Percentiles rank a stretch among this genome's conserved stretches.
These are phyloP conservation scores for Myodes glareolus DNA, from an alignment of 2,113 vertebrate genomes.

Conservation along the genomic window DNA sequence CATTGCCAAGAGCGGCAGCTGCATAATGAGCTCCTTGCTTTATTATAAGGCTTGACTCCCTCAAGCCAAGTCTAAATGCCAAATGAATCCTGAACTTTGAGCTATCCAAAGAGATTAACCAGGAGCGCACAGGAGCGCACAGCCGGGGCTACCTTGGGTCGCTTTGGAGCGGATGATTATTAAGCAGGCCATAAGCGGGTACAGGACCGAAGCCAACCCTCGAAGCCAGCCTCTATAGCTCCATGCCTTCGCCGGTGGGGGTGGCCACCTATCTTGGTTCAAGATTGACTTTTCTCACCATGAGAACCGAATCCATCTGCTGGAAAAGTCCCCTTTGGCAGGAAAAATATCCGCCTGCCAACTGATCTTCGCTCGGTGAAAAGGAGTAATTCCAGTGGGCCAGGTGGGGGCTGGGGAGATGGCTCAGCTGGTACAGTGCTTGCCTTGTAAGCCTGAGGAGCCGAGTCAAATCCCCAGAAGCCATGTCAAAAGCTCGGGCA, in stretches of 20 bases:
- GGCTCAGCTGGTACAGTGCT: background rate
- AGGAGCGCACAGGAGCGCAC: background rate
- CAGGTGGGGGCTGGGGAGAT: background rate
- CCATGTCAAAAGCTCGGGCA: background rate
- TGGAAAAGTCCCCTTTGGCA: conserved; percentile 33
- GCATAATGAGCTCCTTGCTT: background rate
- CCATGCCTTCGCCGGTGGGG: background rate
- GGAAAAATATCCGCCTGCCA: conserved; percentile 12
- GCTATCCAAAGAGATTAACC: conserved; percentile 22
- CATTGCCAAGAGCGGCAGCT: background rate
- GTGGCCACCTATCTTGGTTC: background rate
- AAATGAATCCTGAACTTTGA: conserved; percentile 37
- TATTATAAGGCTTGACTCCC: conserved; percentile 13
- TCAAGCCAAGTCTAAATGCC: conserved; percentile 52
- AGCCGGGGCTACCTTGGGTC: background rate
- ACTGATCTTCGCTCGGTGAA: background rate
- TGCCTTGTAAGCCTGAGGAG: background rate
- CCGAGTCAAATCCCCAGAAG: background rate
- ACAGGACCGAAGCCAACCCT: background rate
- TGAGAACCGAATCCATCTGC: background rate
- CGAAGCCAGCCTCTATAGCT: background rate
- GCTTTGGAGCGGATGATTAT: background rate
- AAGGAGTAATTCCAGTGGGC: background rate
- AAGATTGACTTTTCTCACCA: background rate
- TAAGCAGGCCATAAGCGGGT: background rate